phyloP scores from a whole-genome alignment of 2,888 invertebrate species.

The Lobophora halterata region DNA sequence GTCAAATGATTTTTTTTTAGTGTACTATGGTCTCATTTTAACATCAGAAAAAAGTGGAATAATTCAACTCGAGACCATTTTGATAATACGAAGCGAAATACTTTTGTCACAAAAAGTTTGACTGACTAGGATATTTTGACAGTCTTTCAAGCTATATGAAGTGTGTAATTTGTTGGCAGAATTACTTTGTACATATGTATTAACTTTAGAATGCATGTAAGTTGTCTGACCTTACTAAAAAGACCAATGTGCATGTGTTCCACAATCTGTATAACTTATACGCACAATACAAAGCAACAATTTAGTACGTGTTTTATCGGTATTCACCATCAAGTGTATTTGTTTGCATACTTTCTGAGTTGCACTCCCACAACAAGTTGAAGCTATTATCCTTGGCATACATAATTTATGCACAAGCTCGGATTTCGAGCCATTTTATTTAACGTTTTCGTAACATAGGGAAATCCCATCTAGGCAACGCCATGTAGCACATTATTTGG shows the following conservation, averaged over 20 bases:
- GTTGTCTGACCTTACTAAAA: conserved; percentile 17
- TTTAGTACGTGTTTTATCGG: conserved; percentile 33
- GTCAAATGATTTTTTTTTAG: too few species aligned
- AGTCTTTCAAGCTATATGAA: conserved; percentile 21
- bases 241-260: conserved; percentile 2
- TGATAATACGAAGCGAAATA: conserved; percentile 8
- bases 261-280: background rate
- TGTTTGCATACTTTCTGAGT: conserved; percentile 32
- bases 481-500: conserved; percentile 33
- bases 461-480: conserved; percentile 28
- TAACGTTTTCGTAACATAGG: conserved; percentile 28
- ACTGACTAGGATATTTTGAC: conserved; percentile 26
- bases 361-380: conserved; percentile 20
- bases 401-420: conserved; percentile 27
- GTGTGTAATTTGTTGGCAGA: conserved; percentile 31
- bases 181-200: conserved; percentile 28
- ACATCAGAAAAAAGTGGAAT: too few species aligned
- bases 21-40: too few species aligned
- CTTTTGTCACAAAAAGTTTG: conserved; percentile 20
- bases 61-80: conserved; percentile 7
- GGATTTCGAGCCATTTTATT: conserved; percentile 26
- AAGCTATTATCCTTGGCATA: conserved; percentile 35
- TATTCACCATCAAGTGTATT: conserved; percentile 28
- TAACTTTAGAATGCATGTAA: conserved; percentile 24
- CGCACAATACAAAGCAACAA: conserved; percentile 22